A percentile compares a stretch with the other conserved stretches of the same genome.
Conservation (phyloP, 2,888 invertebrate genomes). For the Diplolepis rosae region DNA sequence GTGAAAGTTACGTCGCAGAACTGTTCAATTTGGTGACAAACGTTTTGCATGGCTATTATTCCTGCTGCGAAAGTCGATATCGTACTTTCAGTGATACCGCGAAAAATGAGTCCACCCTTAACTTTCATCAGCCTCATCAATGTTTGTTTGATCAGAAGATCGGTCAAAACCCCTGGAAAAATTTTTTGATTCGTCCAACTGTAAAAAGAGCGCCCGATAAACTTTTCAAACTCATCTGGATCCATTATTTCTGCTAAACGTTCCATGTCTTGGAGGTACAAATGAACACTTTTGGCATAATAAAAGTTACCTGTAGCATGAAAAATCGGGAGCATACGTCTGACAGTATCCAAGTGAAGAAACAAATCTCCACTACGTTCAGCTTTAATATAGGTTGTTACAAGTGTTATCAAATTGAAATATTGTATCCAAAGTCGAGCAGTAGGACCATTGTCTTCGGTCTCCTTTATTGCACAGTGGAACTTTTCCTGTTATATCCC, state of each 20-base stretch:
- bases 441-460: too few species aligned
- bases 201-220: background rate
- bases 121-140: background rate
- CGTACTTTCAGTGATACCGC: background rate
- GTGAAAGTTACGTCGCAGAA: background rate
- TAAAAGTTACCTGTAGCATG: background rate
- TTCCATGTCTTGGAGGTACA: background rate
- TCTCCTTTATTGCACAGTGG: too few species aligned
- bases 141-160: background rate
- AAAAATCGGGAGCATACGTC: background rate
- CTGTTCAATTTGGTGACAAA: background rate
- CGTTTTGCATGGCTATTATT: background rate
- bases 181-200: background rate
- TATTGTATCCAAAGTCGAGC: too few species aligned
- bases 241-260: background rate
- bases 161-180: background rate
- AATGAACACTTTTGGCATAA: too few species aligned
- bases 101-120: constrained; percentile 1
- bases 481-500: too few species aligned
- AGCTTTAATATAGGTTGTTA: background rate
- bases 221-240: constrained; percentile 1
- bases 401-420: too few species aligned
- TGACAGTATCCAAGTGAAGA: background rate
- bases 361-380: background rate
- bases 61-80: background rate